Base-by-base conservation (phyloP, 2,888 invertebrate genomes). In the Athetis lepigone region DNA sequence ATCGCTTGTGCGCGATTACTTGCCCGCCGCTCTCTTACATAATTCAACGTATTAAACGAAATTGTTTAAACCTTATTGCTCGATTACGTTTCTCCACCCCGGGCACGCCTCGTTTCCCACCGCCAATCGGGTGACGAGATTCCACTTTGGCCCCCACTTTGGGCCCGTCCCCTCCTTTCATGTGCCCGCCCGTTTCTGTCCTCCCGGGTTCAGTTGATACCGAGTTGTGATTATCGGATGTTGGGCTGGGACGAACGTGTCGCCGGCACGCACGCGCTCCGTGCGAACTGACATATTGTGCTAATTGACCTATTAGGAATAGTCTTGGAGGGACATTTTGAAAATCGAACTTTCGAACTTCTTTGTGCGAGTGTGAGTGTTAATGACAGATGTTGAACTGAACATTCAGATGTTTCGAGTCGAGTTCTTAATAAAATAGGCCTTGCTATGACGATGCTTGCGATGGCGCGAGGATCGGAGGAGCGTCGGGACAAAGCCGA, bases 1-100 rank as follows among this genome's bases (percentile, higher is more conserved):
- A 95, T 95, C 95, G 95, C 93, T 94, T 93, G 94, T 93, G 94
- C 95, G 89, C 95, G 94, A 94, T 95, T 95, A 95, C 94, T 94
- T 92, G 93, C 92, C 85, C 91, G 93, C 94, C 94, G 91, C 92
- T 91, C 92, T 93, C 94, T 95, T 95, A 95, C 95, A 95, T 95
- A 95, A 95, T 95, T 95, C 95, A 95, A 95, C 95, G 95, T 95
- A 95, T 95, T 95, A 95, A 95, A 95, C 95, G 95, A 95, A 95
- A 95, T 95, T 95, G 95, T 95, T 95, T 95, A 95, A 95, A 95
- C 95, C 94, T 94, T 94, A 94, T 95, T 95, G 95, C 94, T 95
- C 95, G 93, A 95, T 95, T 95, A 95, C 94, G 91, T 92, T 90
- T 89, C 93, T 88, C 93, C 93, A 89, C 90, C 90, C 92, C 84